A percentile compares a stretch with the other conserved stretches of the same genome.
phyloP scores from a whole-genome alignment of 1,140 invertebrate genomes.

The Ephestia elutella region DNA sequence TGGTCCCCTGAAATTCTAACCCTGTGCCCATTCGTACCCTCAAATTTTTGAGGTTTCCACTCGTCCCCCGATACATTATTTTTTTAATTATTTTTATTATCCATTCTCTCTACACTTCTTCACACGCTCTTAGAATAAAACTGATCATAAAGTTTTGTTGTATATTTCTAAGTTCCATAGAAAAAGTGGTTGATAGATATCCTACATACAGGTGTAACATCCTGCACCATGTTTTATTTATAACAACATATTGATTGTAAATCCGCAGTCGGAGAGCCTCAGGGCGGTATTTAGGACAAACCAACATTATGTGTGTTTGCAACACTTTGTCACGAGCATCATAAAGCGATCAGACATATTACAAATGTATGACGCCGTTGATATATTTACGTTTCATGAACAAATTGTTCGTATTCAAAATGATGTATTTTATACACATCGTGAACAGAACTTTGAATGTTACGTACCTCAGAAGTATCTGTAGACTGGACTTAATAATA shows the following conservation, averaged over 20 bases:
- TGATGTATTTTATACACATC: conserved; percentile 11
- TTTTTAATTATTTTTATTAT: no score
- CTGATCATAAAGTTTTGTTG: no score
- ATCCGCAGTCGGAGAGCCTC: neutral
- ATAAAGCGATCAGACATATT: neutral
- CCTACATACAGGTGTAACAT: neutral
- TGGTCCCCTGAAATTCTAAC: no score
- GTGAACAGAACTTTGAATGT: no score
- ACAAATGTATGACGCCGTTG: neutral
- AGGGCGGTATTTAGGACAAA: neutral
- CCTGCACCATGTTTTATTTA: neutral
- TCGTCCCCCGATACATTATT: no score
- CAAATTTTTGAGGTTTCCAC: no score
- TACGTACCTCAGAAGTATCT: no score
- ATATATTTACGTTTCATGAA: neutral
- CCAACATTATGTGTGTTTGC: neutral
- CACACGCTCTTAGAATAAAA: no score
- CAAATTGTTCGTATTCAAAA: conserved; percentile 16
- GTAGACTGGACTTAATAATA: no score
- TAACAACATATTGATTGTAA: conserved; percentile 2
- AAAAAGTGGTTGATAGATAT: neutral
- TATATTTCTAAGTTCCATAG: neutral
- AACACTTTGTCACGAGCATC: neutral
- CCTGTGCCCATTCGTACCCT: no score
- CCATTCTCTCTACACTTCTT: no score